phyloP scores from a whole-genome alignment of 35 echinoderm and acorn worm genomes.

The Heliocidaris tuberculata region DNA sequence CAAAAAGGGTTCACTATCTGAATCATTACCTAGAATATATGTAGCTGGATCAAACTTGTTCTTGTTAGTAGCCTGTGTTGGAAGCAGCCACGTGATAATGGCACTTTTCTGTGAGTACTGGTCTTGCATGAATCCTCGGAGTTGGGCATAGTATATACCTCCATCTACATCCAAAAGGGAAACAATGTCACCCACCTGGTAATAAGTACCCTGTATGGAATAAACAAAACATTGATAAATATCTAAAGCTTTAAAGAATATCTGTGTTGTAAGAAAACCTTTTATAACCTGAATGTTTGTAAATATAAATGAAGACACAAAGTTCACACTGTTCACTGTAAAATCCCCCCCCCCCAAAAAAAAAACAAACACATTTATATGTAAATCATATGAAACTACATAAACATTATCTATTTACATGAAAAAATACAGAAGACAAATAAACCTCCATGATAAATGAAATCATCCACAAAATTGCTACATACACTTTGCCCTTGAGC shows the following conservation, averaged over 20 bases:
- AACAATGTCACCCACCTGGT: constrained; percentile 93
- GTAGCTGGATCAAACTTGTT: constrained; percentile 86
- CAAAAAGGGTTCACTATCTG: not conserved
- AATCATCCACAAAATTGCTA: too few species aligned
- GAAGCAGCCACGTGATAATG: constrained; percentile 91
- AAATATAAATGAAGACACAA: too few species aligned
- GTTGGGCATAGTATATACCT: constrained; percentile 94
- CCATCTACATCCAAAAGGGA: constrained; percentile 88
- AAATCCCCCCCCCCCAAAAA: too few species aligned
- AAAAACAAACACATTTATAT: too few species aligned
- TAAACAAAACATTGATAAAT: not conserved
- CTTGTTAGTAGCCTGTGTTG: constrained; percentile 75
- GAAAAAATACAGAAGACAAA: too few species aligned
- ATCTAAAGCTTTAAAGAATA: not conserved
- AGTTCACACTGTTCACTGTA: too few species aligned
- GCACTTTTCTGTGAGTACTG: constrained; percentile 96
- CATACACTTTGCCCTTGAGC: too few species aligned
- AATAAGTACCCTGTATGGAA: constrained; percentile 80
- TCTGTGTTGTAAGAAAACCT: too few species aligned
- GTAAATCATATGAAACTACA: too few species aligned
- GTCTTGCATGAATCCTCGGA: constrained; percentile 94
- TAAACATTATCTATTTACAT: too few species aligned
- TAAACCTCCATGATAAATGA: too few species aligned
- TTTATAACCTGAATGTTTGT: too few species aligned
- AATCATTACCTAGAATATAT: constrained; percentile 85